Conservation (phyloP, 2,113 vertebrate genomes). For the Salvator merianae region DNA sequence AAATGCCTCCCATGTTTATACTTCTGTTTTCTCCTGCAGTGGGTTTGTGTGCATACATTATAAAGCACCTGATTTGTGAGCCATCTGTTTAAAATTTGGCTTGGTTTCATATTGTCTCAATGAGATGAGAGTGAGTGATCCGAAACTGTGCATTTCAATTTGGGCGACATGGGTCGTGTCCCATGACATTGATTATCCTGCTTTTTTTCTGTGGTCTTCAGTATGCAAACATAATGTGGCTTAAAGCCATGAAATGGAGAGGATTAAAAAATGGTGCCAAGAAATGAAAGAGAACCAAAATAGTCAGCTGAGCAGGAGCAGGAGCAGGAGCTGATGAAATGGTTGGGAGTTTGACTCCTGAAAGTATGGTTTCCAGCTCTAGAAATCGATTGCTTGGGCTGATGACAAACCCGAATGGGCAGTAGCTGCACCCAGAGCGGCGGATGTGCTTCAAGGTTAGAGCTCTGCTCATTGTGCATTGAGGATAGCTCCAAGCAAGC, state of each 20-base stretch:
- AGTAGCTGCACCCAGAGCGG: no score
- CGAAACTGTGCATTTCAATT: slow-evolving; percentile 46
- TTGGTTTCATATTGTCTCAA: slow-evolving; percentile 49
- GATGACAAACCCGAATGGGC: no score
- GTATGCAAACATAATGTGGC: slow-evolving; percentile 68
- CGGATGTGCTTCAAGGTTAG: no score
- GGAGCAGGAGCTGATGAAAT: no score
- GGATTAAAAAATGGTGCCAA: neutral
- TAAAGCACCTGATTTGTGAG: slow-evolving; percentile 64
- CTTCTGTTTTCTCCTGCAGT: neutral
- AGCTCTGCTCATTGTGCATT: no score
- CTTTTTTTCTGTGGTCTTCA: slow-evolving; percentile 49
- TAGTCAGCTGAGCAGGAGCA: no score
- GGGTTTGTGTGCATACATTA: slow-evolving; percentile 24
- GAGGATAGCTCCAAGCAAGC: no score
- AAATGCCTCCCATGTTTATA: slow-evolving; percentile 46
- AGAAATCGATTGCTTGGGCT: no score
- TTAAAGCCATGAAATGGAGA: slow-evolving; percentile 48
- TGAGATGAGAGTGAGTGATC: slow-evolving; percentile 60
- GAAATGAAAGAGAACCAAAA: no score
- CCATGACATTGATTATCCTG: slow-evolving; percentile 59
- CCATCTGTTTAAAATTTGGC: slow-evolving; percentile 61
- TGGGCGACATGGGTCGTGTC: slow-evolving; percentile 57
- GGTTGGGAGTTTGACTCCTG: no score
- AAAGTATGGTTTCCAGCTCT: no score